Conservation (phyloP, 2,888 invertebrate genomes). For the Thereva unica region DNA sequence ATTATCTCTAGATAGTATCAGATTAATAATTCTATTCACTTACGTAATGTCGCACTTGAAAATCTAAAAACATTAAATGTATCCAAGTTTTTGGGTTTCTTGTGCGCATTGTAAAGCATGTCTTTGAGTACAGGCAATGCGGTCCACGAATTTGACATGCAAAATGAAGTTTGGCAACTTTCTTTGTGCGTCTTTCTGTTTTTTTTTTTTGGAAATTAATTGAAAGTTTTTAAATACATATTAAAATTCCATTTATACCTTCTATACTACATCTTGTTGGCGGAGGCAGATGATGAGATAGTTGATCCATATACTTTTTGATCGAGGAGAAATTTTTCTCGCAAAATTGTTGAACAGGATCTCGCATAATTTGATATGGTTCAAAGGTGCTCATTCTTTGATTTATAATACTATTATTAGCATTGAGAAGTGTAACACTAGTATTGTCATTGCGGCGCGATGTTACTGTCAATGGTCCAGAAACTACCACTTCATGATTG, state of each 20-base stretch:
- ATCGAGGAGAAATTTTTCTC: slow-evolving; percentile 93
- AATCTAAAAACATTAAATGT: slow-evolving; percentile 92
- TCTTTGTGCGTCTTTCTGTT: slow-evolving; percentile 78
- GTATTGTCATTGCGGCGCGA: slow-evolving; percentile 70
- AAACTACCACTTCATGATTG: slow-evolving; percentile 60
- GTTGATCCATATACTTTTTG: slow-evolving; percentile 86
- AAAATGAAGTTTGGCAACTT: slow-evolving; percentile 85
- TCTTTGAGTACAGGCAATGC: slow-evolving; percentile 84
- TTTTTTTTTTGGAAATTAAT: slow-evolving; percentile 55
- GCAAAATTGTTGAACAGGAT: slow-evolving; percentile 93
- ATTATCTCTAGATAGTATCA: slow-evolving; percentile 13
- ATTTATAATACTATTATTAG: slow-evolving; percentile 58
- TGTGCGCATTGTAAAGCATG: slow-evolving; percentile 77
- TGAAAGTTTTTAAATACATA: neutral
- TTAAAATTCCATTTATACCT: slow-evolving; percentile 61
- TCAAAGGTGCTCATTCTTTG: slow-evolving; percentile 84
- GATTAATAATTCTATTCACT: slow-evolving; percentile 39
- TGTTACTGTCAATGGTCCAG: slow-evolving; percentile 68
- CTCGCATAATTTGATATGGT: slow-evolving; percentile 83
- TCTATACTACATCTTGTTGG: slow-evolving; percentile 94
- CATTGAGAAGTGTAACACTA: slow-evolving; percentile 75
- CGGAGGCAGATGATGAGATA: slow-evolving; percentile 81
- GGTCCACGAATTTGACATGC: slow-evolving; percentile 82
- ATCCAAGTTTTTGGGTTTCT: slow-evolving; percentile 89
- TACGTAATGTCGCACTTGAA: slow-evolving; percentile 67